Conservation (phyloP, 1,140 invertebrate species). For the Mesaphorura yosii region DNA sequence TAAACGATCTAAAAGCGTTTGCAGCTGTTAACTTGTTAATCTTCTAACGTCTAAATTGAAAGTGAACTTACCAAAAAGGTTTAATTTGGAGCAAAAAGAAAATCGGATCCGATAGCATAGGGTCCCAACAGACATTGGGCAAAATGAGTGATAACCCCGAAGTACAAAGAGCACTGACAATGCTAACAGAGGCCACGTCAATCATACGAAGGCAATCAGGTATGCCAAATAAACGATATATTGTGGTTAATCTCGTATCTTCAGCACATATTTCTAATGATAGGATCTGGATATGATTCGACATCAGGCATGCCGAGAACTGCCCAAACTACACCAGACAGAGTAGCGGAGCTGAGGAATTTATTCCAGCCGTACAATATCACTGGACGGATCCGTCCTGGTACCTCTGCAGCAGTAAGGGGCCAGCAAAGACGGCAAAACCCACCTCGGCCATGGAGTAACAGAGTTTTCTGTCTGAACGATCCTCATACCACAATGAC, state of each 20-base stretch:
- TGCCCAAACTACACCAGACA: neutral
- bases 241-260: neutral
- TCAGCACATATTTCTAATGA: neutral
- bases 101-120: too few species aligned
- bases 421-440: too few species aligned
- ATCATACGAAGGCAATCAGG: neutral
- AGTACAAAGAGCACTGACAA: neutral
- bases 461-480: neutral
- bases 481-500: neutral
- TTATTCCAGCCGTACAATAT: neutral
- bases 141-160: too few species aligned
- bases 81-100: too few species aligned
- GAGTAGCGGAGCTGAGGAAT: neutral
- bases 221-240: neutral
- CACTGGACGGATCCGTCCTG: neutral
- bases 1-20: too few species aligned
- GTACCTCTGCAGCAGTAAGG: too few species aligned
- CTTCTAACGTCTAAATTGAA: too few species aligned
- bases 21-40: too few species aligned
- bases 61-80: too few species aligned
- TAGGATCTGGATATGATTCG: neutral
- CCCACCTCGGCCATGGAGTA: neutral
- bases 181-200: neutral
- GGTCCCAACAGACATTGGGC: too few species aligned
- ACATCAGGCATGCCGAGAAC: neutral